Evolutionary conservation across 2,797 vertebrate genomes (phyloP).

Genomic region (Pyrrhura leucotis): DNA sequence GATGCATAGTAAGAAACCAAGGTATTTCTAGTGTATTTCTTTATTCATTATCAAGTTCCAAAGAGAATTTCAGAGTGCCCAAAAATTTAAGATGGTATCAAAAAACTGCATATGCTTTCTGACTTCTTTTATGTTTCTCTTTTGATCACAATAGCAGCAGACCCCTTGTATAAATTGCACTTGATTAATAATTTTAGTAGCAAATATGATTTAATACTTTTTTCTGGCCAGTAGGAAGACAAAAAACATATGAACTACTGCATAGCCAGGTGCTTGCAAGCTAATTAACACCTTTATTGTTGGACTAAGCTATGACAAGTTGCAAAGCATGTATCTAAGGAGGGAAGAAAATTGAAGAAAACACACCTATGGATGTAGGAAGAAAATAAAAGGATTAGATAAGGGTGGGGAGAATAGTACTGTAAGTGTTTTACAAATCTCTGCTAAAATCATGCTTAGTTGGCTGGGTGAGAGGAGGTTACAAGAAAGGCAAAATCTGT

Average conservation of each 20-base stretch:
- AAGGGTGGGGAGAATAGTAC: not conserved
- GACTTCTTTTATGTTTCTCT: not conserved
- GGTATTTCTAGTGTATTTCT: not conserved
- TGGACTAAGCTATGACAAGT: not conserved
- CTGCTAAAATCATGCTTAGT: conserved; percentile 39
- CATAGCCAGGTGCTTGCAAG: not conserved
- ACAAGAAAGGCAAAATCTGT: conserved; percentile 57
- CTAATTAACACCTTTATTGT: not conserved
- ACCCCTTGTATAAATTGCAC: not conserved
- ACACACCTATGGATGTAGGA: not conserved
- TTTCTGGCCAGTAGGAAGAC: not conserved
- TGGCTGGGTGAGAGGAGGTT: conserved; percentile 36
- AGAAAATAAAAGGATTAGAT: not conserved
- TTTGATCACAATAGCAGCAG: not conserved
- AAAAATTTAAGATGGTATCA: not conserved
- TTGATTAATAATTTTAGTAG: not conserved
- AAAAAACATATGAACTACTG: not conserved
- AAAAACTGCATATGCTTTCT: not conserved
- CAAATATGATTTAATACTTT: not conserved
- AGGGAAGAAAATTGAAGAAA: not conserved
- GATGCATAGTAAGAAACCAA: not conserved
- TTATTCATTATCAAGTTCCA: not conserved
- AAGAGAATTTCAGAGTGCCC: not conserved
- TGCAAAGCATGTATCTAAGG: not conserved
- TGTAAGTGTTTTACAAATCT: conserved; percentile 22